Conservation (phyloP, 1,140 invertebrate genomes). For the Pantala flavescens region DNA sequence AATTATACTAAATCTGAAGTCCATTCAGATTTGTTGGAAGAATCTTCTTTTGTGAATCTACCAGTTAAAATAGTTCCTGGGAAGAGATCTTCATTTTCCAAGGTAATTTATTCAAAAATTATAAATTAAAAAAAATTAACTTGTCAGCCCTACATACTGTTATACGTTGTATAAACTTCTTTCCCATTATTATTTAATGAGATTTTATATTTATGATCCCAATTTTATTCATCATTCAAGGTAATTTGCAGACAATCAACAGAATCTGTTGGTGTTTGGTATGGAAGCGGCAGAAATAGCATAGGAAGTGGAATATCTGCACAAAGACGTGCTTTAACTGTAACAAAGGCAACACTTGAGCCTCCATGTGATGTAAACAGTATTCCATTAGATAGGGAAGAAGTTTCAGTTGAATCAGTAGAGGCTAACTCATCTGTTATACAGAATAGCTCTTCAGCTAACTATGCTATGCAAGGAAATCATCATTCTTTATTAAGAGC, state of each 20-base stretch:
- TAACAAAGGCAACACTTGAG: neutral
- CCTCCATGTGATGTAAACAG: neutral
- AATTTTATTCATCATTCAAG: neutral
- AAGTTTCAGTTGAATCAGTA: neutral
- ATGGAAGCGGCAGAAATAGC: neutral
- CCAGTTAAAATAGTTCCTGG: constrained; percentile 24
- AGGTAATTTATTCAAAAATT: constrained; percentile 21
- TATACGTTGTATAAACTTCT: no score
- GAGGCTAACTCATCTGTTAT: neutral
- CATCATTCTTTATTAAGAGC: neutral
- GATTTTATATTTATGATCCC: constrained; percentile 23
- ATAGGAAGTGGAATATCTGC: neutral
- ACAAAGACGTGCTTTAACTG: neutral
- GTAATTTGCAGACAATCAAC: neutral
- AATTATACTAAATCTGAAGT: constrained; percentile 21
- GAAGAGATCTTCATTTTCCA: constrained; percentile 23
- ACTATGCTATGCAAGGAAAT: neutral
- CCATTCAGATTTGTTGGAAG: constrained; percentile 23
- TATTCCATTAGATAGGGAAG: neutral
- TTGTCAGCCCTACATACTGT: no score
- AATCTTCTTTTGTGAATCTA: constrained; percentile 46
- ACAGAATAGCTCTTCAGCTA: neutral
- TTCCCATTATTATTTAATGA: no score
- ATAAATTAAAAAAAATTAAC: no score
- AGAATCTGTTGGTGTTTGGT: neutral